Base-by-base conservation (phyloP, 2,113 vertebrate species). In the Caranx ignobilis region DNA sequence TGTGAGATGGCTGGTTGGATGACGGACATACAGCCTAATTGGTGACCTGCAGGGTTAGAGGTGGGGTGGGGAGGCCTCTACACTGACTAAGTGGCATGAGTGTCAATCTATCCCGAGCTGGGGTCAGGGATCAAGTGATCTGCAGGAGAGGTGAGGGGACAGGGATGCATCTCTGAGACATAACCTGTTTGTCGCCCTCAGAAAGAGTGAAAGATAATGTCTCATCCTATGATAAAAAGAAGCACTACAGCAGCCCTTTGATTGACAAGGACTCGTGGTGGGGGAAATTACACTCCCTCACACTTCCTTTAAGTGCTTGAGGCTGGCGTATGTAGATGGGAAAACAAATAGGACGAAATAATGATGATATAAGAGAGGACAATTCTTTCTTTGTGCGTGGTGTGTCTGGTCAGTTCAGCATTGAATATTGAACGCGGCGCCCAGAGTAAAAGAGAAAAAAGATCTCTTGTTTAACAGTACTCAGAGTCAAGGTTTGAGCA, bases 11-110 rank as follows among this genome's bases (percentile, higher is more conserved):
- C 21, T 65, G 68, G 37, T 48, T 81, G 93, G 91, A 92, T 84
- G 87, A 92, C 75, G 81, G 83, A 89, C 88, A 75, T 83, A 47
- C 78, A 90, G 94, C 85, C 90, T 96, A 94, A 96, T 91, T 91
- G 94, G 88, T 77, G 59, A 81, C 57, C 87, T 88, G 89, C 86
- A 90, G 87, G 89, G 89, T 87, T 86, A 80, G 89, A 92, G 41
- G 79, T 81, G 92, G 86, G 85, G 64, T 80, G 83, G 78, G 77
- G 85, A 71, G 85, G 92, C 91, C 77, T 87, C 91, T 94, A 75
- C 77, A 84, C 84, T 32, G 34, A 80, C 63, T 85, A 92, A 88
- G 76, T 86, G 84, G 81, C 74, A 80, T 75, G 73, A 90, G 78
- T 73, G 92, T 90, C 90, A 92, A 91, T 94, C 87, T 88, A 91